Evolutionary conservation across 2,888 invertebrate genomes (phyloP), one percentile per base, ranked within the genome.

Genomic region (Clistopyga incitator): DNA sequence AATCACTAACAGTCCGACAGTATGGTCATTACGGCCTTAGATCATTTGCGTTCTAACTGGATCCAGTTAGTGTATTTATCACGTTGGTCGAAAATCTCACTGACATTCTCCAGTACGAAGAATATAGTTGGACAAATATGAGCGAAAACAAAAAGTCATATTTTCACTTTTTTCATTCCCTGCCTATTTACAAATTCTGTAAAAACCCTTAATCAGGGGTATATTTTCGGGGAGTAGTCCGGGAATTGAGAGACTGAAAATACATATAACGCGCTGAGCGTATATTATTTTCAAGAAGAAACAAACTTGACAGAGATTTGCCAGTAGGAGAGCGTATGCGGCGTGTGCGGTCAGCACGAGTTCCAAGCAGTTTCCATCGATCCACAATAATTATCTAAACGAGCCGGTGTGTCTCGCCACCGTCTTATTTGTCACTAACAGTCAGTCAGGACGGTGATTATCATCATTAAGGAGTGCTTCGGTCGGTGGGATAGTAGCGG

Each of bases 391-490:
- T 90, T 89, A 90, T 90, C 89, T 83, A 84, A 88, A 88, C 88
- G 88, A 89, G 88, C 88, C 64, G 38, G 87, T 88, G 87, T 74
- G 70, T 54, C 82, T 34, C 52, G 50, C 18, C 20, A 83, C 85
- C 86, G 87, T 89, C 90, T 90, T 90, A 90, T 91, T 91, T 91
- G 90, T 91, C 90, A 90, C 88, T 86, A 71, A 71, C 75, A 78
- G 78, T 81, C 78, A 65, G 78, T 81, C 78, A 71, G 90, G 87
- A 86, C 81, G 87, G 87, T 90, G 90, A 90, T 91, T 91, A 90
- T 84, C 78, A 78, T 84, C 84, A 84, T 85, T 84, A 84, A 84
- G 78, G 75, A 78, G 75, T 59, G 75, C 78, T 65, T 65, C 78
- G 81, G 3, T 70, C 84, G 78, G 81, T 71, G 75, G 81, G 78